phyloP scores from a whole-genome alignment of 2,113 vertebrate species.

The Catharus fuscescens region DNA sequence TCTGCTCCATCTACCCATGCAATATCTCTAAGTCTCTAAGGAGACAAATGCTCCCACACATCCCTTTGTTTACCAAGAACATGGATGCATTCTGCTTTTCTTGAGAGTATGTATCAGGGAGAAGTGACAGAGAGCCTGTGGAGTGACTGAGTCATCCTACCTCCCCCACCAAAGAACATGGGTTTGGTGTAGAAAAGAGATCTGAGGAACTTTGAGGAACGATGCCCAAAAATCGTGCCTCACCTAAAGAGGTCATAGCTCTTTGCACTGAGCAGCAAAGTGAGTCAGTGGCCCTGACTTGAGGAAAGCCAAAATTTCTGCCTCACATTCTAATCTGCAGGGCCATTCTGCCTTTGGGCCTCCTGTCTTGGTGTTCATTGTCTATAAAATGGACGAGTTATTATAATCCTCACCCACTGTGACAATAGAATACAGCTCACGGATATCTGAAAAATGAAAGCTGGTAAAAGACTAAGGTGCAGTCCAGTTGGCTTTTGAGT shows the following conservation, averaged over 20 bases:
- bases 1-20: background rate
- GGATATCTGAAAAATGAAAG: background rate
- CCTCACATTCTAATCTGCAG: background rate
- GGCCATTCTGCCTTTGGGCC: background rate
- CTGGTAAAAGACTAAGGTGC: background rate
- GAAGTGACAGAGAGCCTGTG: background rate
- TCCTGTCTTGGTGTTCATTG: background rate
- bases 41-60: background rate
- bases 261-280: background rate
- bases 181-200: background rate
- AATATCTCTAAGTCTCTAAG: background rate
- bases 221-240: background rate
- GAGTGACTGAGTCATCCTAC: background rate
- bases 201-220: background rate
- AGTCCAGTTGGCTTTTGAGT: background rate
- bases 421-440: background rate
- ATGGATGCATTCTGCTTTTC: background rate
- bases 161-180: background rate
- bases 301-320: background rate
- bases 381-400: background rate
- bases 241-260: background rate
- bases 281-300: background rate
- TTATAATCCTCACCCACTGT: background rate
- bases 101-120: rapidly evolving
- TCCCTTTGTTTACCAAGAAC: background rate